Conservation (phyloP, 2,113 vertebrate species). For the Coptodon rendalli region DNA sequence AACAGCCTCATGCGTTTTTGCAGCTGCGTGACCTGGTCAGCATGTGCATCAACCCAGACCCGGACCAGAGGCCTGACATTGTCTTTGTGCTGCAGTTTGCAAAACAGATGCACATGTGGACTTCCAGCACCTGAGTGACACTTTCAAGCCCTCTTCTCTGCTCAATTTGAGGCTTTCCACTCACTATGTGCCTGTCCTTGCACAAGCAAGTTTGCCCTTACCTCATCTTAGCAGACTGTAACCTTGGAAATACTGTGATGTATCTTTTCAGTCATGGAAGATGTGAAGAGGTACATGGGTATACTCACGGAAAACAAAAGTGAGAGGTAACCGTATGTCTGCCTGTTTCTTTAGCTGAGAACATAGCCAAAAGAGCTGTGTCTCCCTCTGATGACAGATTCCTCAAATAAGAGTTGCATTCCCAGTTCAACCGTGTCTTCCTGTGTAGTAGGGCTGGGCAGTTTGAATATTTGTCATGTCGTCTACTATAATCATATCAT, state of each 20-base stretch:
- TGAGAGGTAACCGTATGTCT: neutral
- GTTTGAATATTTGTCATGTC: neutral
- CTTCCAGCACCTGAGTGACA: constrained; percentile 35
- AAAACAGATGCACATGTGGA: constrained; percentile 53
- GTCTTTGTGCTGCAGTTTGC: constrained; percentile 47
- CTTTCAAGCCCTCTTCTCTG: neutral
- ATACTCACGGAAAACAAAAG: neutral
- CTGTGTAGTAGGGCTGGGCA: neutral
- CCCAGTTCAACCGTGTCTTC: neutral
- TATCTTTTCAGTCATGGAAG: neutral
- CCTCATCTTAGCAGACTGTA: neutral
- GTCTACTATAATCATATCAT: neutral
- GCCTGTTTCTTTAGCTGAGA: neutral
- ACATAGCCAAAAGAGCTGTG: neutral
- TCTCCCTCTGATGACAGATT: neutral
- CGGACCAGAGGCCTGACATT: constrained; percentile 54
- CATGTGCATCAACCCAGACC: constrained; percentile 54
- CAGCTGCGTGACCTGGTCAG: constrained; percentile 50
- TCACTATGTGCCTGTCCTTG: neutral
- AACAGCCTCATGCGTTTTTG: neutral
- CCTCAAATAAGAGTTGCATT: neutral
- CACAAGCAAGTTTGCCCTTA: neutral
- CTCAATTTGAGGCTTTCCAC: neutral
- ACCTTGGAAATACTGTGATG: neutral
- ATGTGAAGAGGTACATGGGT: neutral